phyloP scores from a whole-genome alignment of 37 sponge, comb jelly and placozoan genomes.

The Amphimedon queenslandica region DNA sequence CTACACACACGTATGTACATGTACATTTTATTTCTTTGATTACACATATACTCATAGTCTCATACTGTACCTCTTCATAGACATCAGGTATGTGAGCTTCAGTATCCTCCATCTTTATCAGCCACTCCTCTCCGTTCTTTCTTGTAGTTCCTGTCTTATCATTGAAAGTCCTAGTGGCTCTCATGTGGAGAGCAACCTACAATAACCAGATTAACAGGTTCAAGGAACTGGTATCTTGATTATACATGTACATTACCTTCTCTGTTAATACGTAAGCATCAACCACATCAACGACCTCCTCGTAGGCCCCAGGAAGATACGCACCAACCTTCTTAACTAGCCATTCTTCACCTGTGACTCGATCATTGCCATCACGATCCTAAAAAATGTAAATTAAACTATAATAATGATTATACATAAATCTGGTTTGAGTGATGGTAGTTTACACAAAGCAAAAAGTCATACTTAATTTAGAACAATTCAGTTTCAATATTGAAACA shows the following conservation, averaged over 20 bases:
- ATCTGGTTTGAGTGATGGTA: no score
- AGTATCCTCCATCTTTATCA: conserved; percentile 97
- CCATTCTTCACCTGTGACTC: conserved; percentile 99
- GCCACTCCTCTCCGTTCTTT: conserved; percentile 99
- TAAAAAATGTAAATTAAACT: conserved; percentile 4
- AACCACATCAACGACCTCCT: conserved; percentile 93
- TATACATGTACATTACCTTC: conserved; percentile 64
- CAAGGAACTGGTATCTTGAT: background rate
- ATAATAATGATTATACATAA: background rate
- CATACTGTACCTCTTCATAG: conserved; percentile 86
- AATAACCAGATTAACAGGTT: background rate
- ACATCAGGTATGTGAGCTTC: conserved; percentile 99
- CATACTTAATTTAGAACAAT: no score
- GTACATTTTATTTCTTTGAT: no score
- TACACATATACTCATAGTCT: no score
- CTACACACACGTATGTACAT: no score
- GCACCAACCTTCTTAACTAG: conserved; percentile 96
- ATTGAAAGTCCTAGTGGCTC: conserved; percentile 85
- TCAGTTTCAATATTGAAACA: no score
- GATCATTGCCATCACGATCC: conserved; percentile 84
- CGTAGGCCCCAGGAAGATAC: conserved; percentile 98
- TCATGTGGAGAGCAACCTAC: conserved; percentile 95
- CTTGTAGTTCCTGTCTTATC: conserved; percentile 81
- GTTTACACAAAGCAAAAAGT: no score
- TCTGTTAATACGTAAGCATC: conserved; percentile 98